Conservation (phyloP, 2,113 vertebrate species). For the Pygoscelis antarcticus region DNA sequence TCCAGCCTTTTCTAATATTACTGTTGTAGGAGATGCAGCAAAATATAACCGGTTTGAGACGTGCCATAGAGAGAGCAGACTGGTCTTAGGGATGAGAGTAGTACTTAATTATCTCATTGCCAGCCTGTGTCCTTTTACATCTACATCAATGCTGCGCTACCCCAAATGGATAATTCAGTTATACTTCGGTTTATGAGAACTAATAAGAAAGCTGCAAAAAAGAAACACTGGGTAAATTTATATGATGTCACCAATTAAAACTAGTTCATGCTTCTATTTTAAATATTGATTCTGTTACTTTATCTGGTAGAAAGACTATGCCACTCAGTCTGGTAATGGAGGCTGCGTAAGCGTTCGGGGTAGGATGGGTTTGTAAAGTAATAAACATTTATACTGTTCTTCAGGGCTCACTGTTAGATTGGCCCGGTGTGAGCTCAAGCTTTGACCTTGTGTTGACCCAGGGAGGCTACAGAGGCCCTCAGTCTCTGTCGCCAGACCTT, state of each 20-base stretch:
- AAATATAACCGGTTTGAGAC: not conserved
- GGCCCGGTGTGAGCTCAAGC: not conserved
- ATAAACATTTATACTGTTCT: not conserved
- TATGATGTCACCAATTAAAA: not conserved
- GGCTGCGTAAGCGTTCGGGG: not conserved
- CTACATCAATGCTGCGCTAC: not conserved
- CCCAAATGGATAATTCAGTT: not conserved
- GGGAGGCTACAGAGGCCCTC: not conserved
- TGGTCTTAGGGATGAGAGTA: not conserved
- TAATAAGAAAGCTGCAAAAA: not conserved
- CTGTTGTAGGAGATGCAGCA: not conserved
- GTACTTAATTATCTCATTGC: not conserved
- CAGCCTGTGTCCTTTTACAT: not conserved
- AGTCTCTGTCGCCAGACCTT: not conserved
- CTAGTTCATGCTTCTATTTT: not conserved
- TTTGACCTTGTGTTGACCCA: not conserved
- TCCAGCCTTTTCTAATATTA: not conserved
- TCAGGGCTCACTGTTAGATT: not conserved
- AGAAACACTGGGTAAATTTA: not conserved
- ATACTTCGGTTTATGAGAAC: not conserved
- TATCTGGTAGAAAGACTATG: not conserved
- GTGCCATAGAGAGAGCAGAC: not conserved
- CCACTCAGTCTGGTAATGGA: not conserved
- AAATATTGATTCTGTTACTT: not conserved
- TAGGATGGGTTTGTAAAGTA: not conserved